Conservation (phyloP, 2,888 invertebrate species). For the Monochamus alternatus region DNA sequence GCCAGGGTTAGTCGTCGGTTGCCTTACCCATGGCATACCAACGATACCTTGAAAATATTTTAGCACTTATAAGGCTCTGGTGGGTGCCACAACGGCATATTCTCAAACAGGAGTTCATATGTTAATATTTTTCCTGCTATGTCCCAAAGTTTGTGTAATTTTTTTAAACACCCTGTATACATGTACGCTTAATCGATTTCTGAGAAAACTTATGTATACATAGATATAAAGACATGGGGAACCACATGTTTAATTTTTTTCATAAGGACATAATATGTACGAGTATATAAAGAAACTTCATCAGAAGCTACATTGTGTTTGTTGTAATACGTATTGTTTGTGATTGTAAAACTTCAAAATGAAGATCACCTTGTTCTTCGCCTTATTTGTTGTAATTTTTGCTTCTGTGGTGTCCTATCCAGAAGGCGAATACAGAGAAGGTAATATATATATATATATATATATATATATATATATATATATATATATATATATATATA, state of each 20-base stretch:
- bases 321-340: not conserved
- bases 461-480: too few species aligned
- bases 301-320: not conserved
- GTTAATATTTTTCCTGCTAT: too few species aligned
- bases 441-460: not conserved
- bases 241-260: not conserved
- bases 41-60: too few species aligned
- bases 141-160: too few species aligned
- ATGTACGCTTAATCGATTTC: too few species aligned
- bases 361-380: conserved; percentile 4
- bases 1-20: too few species aligned
- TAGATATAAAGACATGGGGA: not conserved
- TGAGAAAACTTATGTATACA: not conserved
- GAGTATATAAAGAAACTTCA: not conserved
- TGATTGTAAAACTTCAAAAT: not conserved
- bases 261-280: not conserved
- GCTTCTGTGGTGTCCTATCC: not conserved
- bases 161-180: too few species aligned
- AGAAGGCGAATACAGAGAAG: not conserved
- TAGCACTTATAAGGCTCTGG: too few species aligned
- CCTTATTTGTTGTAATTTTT: not conserved
- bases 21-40: too few species aligned
- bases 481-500: too few species aligned
- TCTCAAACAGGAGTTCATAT: too few species aligned
- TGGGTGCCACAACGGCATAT: too few species aligned